A percentile compares a stretch with the other conserved stretches of the same genome.
Conservation (phyloP, 2,888 invertebrate species). For the Hecatera dysodea region DNA sequence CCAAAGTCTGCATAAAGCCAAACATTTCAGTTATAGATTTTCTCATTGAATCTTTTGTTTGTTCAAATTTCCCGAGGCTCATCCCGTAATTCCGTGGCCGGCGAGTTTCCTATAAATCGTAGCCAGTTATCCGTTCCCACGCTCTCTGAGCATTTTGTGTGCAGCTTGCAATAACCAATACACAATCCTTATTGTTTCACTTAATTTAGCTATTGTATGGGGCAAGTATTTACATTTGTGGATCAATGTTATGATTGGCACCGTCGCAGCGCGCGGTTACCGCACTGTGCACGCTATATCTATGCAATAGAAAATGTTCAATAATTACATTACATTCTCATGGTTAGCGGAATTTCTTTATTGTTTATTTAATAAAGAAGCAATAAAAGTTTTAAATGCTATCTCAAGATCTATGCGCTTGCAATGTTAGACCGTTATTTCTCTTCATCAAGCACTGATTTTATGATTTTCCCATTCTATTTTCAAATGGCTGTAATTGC, state of each 20-base stretch:
- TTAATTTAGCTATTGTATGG: conserved; percentile 89
- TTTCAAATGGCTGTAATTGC: conserved; percentile 74
- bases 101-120: conserved; percentile 82
- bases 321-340: conserved; percentile 61
- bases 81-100: conserved; percentile 77
- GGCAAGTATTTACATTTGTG: conserved; percentile 86
- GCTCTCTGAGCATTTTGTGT: conserved; percentile 85
- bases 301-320: conserved; percentile 58
- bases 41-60: conserved; percentile 75
- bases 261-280: conserved; percentile 56
- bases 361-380: conserved; percentile 59
- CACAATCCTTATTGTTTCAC: conserved; percentile 90
- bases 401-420: conserved; percentile 56
- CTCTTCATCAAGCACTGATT: conserved; percentile 56
- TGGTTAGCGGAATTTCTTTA: conserved; percentile 56
- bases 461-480: conserved; percentile 73
- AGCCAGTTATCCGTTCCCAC: conserved; percentile 85
- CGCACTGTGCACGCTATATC: conserved; percentile 48
- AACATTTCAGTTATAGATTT: conserved; percentile 66
- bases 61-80: conserved; percentile 76
- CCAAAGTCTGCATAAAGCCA: conserved; percentile 25
- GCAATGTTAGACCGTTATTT: conserved; percentile 59
- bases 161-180: conserved; percentile 85
- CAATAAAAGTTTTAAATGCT: conserved; percentile 58
- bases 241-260: conserved; percentile 75